Conservation (phyloP, 2,113 vertebrate genomes). For the Albula goreensis region DNA sequence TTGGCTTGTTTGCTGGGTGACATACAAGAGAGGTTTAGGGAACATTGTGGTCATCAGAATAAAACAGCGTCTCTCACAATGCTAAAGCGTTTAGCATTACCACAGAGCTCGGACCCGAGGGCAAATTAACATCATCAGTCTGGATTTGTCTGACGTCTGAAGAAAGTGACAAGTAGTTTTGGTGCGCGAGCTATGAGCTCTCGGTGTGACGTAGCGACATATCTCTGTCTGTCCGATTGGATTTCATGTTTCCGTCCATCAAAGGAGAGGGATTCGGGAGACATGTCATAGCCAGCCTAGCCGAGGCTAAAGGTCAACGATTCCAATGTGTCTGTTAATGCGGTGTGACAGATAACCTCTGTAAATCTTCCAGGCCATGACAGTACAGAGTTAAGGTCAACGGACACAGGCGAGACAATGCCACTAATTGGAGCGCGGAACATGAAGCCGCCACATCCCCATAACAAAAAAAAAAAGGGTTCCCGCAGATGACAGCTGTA, state of each 20-base stretch:
- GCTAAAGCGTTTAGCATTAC: neutral
- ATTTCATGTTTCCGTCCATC: slow-evolving; percentile 28
- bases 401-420: slow-evolving; percentile 27
- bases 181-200: neutral
- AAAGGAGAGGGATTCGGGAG: slow-evolving; percentile 28
- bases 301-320: slow-evolving; percentile 54
- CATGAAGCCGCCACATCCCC: slow-evolving; percentile 10
- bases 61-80: neutral
- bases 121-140: neutral
- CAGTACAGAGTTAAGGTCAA: slow-evolving; percentile 44
- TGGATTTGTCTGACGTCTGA: neutral
- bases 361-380: slow-evolving; percentile 37
- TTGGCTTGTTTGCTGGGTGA: neutral
- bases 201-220: neutral
- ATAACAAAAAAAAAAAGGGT: slow-evolving; percentile 20
- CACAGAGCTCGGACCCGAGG: neutral
- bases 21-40: neutral
- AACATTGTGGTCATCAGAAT: neutral
- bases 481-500: neutral
- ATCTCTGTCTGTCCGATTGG: slow-evolving; percentile 16
- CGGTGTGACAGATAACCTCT: slow-evolving; percentile 61
- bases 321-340: slow-evolving; percentile 66
- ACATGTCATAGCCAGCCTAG: slow-evolving; percentile 27
- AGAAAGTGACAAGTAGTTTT: neutral
- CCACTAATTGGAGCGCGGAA: slow-evolving; percentile 43